Evolutionary conservation across 2,888 invertebrate species (phyloP).

Genomic region (Conomelus anceps): DNA sequence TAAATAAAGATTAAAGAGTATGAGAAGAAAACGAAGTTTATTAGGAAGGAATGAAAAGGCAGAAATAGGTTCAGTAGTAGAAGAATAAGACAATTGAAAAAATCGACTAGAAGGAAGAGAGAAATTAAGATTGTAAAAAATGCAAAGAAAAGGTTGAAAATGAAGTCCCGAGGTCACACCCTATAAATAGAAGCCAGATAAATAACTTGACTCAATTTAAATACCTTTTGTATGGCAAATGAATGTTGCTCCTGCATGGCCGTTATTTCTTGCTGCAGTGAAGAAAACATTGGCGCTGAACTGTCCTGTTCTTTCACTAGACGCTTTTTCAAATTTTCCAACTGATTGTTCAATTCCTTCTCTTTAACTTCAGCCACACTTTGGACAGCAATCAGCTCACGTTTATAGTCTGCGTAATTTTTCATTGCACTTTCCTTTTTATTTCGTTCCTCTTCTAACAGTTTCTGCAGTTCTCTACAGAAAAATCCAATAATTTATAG

Average conservation of each 20-base stretch:
- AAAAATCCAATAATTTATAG: constrained; percentile 14
- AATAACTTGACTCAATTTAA: no score
- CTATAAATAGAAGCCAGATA: no score
- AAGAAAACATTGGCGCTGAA: constrained; percentile 51
- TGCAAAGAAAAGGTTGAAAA: no score
- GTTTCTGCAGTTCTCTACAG: constrained; percentile 65
- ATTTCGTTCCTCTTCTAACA: constrained; percentile 66
- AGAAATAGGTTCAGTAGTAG: no score
- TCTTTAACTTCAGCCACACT: constrained; percentile 21
- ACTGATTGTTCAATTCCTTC: constrained; percentile 18
- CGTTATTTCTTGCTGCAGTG: constrained; percentile 66
- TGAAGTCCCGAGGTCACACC: no score
- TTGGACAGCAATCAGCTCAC: constrained; percentile 17
- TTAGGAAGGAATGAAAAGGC: no score
- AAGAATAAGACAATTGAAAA: no score
- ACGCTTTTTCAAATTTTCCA: constrained; percentile 44
- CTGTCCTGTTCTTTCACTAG: constrained; percentile 50
- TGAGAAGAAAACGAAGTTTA: no score
- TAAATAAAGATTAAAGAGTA: no score
- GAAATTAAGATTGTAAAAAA: no score
- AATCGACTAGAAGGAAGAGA: no score
- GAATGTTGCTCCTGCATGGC: constrained; percentile 66
- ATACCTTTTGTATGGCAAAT: constrained; percentile 58
- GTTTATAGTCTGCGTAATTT: constrained; percentile 48
- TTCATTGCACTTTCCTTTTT: constrained; percentile 66